Conservation (phyloP, 2,113 vertebrate species). For the Mugil cephalus region DNA sequence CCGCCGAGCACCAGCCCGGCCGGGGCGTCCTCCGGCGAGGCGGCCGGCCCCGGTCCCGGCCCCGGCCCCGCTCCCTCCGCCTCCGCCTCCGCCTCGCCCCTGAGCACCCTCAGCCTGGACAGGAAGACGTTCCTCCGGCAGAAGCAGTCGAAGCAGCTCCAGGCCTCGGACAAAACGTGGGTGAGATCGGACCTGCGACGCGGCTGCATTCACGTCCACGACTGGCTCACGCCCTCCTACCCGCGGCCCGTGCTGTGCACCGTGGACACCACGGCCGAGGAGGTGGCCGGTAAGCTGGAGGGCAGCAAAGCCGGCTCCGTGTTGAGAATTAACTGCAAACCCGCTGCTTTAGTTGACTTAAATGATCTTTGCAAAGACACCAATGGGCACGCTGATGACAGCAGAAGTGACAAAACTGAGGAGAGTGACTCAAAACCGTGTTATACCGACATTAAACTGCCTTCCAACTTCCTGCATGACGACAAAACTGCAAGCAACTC, state of each 20-base stretch:
- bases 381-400: constrained; percentile 40
- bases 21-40: constrained; percentile 53
- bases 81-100: constrained; percentile 72
- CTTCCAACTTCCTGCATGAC: constrained; percentile 43
- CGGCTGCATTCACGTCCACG: constrained; percentile 91
- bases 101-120: constrained; percentile 90
- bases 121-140: constrained; percentile 87
- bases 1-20: constrained; percentile 66
- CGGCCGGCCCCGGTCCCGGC: constrained; percentile 58
- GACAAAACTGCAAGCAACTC: constrained; percentile 66
- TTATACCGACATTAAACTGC: constrained; percentile 38
- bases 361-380: constrained; percentile 45
- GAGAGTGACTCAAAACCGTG: constrained; percentile 52
- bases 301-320: constrained; percentile 83
- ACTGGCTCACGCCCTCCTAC: constrained; percentile 83
- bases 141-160: constrained; percentile 88
- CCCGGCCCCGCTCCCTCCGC: constrained; percentile 56
- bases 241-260: constrained; percentile 91
- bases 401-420: constrained; percentile 27
- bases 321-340: constrained; percentile 80
- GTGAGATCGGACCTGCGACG: constrained; percentile 88
- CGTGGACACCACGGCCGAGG: constrained; percentile 87
- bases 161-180: constrained; percentile 89
- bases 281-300: constrained; percentile 86
- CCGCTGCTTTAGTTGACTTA: constrained; percentile 26